Conservation (phyloP, 2,888 invertebrate species). For the Cyrtodaria siliqua region DNA sequence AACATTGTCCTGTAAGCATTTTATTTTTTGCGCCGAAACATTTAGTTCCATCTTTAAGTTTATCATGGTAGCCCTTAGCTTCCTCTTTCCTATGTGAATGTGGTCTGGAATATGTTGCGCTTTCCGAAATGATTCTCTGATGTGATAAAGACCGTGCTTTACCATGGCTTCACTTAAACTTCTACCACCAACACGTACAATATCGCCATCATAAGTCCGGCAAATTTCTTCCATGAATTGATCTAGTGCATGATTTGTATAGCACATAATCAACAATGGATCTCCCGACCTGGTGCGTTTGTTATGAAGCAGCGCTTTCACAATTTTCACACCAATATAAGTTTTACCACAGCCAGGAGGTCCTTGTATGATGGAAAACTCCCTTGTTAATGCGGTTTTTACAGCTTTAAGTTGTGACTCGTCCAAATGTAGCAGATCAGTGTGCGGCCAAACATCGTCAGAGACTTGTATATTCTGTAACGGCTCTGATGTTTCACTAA, state of each 20-base stretch:
- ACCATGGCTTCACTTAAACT: conserved; percentile 69
- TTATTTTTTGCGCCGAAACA: background rate
- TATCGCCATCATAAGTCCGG: conserved; percentile 59
- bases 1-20: conserved; percentile 2
- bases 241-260: conserved; percentile 85
- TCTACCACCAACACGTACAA: conserved; percentile 82
- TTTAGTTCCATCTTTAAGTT: background rate
- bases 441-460: conserved; percentile 15
- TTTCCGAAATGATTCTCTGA: conserved; percentile 12
- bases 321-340: conserved; percentile 91
- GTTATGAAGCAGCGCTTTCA: conserved; percentile 89
- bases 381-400: conserved; percentile 76
- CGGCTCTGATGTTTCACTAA: background rate
- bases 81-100: background rate
- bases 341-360: conserved; percentile 96
- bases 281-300: conserved; percentile 19
- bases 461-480: background rate
- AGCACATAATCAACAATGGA: conserved; percentile 83
- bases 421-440: conserved; percentile 70
- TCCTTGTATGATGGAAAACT: conserved; percentile 86
- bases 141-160: conserved; percentile 54
- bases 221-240: conserved; percentile 82
- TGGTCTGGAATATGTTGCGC: background rate
- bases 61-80: background rate
- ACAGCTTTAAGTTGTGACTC: conserved; percentile 80